Base-by-base conservation (phyloP, 2,888 invertebrate genomes). In the Parascotia fuliginaria region DNA sequence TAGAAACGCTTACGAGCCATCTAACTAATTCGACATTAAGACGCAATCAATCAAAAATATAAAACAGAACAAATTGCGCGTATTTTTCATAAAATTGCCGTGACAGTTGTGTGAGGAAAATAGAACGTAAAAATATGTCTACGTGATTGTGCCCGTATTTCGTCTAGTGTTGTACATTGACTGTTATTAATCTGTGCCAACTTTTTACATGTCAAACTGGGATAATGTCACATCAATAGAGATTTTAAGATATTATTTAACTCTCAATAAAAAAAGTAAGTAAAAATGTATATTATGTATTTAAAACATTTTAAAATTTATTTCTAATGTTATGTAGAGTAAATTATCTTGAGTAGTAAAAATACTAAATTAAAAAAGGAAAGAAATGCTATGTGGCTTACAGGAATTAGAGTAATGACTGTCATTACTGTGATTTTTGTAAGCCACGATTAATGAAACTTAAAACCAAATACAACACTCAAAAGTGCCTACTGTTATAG, bases 21-120 rank as follows among this genome's bases (percentile, higher is more conserved):
- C 37, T 34, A 38, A 61, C 65, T 82, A 83, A 85, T 81, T 78
- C 69, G 74, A 79, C 74, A 75, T 77, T 76, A 79, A 69, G 68
- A 63, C 60, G 78, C 61, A 66, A 83, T 85, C 83, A 79, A 85
- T 84, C 83, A 85, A 75, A 76, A 73, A 67, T 75, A 76, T 55
- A 32, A 73, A 75, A 77, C 62, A 64, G 55, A 61, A 61, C 54
- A 58, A 68, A 64, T 65, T 49, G 51, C 19, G 49, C 46, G 48
- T 32, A 42, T 73, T 73, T 70, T 59, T 48, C 66, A 61, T 58
- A 57, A 59, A 61, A 68, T 46, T 19, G 47, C 48, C 24, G 44
- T 24, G 64, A 65, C 56, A 55, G 47, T 61, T 74, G 48, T 57
- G 33, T 54, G 43, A 51, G 58, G 47, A 62, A 63, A 69, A 60